phyloP scores from a whole-genome alignment of 1,140 invertebrate species.

The Myzus persicae region DNA sequence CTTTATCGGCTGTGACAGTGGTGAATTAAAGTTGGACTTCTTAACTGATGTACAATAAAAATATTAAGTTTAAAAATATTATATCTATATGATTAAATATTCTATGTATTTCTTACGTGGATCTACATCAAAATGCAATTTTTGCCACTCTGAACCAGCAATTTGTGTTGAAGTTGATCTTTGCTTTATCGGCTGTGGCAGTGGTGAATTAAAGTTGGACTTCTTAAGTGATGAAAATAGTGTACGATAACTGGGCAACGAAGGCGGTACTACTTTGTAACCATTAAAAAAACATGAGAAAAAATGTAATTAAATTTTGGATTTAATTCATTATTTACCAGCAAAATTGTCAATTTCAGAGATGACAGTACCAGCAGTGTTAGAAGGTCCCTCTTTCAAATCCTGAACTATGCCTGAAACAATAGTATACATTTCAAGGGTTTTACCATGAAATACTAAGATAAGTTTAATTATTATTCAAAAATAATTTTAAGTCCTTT shows the following conservation, averaged over 20 bases:
- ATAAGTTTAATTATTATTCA: background rate
- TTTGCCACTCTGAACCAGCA: background rate
- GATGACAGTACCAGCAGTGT: background rate
- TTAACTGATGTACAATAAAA: background rate
- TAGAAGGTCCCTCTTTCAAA: background rate
- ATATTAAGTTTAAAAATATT: background rate
- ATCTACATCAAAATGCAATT: background rate
- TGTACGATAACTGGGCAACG: background rate
- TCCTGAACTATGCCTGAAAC: background rate
- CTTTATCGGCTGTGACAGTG: background rate
- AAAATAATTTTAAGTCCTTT: background rate
- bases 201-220: background rate
- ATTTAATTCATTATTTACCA: background rate
- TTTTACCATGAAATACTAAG: background rate
- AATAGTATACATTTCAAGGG: background rate
- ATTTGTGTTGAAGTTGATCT: background rate
- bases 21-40: background rate
- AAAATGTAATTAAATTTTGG: too few species aligned
- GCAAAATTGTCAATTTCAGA: background rate
- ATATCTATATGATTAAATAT: background rate
- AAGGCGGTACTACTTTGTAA: background rate
- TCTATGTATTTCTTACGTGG: background rate
- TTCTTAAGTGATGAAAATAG: background rate
- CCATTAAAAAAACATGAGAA: background rate
- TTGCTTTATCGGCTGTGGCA: background rate